Evolutionary conservation across 2,888 invertebrate genomes (phyloP).

Genomic region (Perdita meconis): DNA sequence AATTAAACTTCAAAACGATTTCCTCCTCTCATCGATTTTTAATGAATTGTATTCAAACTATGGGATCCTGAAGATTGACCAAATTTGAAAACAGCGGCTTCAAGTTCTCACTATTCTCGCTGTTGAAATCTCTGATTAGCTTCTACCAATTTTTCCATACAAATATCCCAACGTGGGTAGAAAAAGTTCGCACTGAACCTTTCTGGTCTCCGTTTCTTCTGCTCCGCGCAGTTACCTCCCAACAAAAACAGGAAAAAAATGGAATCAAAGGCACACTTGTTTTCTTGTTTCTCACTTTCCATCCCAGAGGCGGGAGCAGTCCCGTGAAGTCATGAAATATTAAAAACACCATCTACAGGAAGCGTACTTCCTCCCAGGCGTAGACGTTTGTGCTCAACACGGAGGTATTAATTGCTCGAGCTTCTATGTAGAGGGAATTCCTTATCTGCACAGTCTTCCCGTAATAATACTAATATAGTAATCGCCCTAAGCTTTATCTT

Average conservation of each 20-base stretch:
- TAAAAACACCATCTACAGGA: constrained; percentile 40
- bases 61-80: too few species aligned
- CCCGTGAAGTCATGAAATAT: constrained; percentile 39
- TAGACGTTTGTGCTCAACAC: neutral
- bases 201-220: too few species aligned
- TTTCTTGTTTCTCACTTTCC: neutral
- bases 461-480: constrained; percentile 14
- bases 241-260: neutral
- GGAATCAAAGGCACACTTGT: neutral
- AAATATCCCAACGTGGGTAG: too few species aligned
- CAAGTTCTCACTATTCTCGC: too few species aligned
- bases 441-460: constrained; percentile 2
- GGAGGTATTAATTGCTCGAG: constrained; percentile 22
- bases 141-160: too few species aligned
- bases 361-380: constrained; percentile 27
- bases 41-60: too few species aligned
- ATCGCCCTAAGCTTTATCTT: constrained; percentile 7
- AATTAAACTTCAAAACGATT: too few species aligned
- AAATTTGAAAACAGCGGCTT: too few species aligned
- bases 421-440: neutral
- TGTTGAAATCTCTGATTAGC: too few species aligned
- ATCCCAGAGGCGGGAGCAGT: constrained; percentile 3
- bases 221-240: too few species aligned
- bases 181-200: too few species aligned
- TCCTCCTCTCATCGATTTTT: too few species aligned